Conservation (phyloP, 2,113 vertebrate species). For the Saguinus imperator region DNA sequence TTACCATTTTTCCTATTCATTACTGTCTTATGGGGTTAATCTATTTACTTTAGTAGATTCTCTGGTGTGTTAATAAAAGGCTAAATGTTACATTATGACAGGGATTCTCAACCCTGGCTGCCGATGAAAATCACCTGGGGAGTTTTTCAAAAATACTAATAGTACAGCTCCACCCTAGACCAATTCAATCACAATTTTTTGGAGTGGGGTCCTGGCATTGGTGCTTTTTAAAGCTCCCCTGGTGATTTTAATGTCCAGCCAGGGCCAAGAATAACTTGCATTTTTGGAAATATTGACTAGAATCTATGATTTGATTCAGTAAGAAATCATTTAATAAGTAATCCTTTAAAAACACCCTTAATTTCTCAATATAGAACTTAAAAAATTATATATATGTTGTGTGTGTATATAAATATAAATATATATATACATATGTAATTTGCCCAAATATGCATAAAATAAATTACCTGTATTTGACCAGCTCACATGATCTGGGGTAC, state of each 20-base stretch:
- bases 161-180: not conserved
- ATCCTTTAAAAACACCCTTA: slow-evolving; percentile 22
- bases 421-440: too few relatives aligned
- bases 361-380: slow-evolving; percentile 12
- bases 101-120: not conserved
- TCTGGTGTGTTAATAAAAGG: slow-evolving; percentile 29
- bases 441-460: not conserved
- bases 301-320: slow-evolving; percentile 48
- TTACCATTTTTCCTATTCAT: slow-evolving; percentile 36
- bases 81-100: slow-evolving; percentile 44
- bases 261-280: slow-evolving; percentile 43
- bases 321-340: slow-evolving; percentile 48
- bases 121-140: slow-evolving; percentile 46
- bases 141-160: slow-evolving; percentile 46
- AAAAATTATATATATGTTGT: not conserved
- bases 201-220: slow-evolving; percentile 22
- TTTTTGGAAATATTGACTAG: slow-evolving; percentile 65
- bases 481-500: not conserved
- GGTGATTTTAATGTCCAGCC: slow-evolving; percentile 44
- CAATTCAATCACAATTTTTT: slow-evolving; percentile 50
- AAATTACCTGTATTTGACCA: not conserved
- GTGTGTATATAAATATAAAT: too few relatives aligned
- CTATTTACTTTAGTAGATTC: slow-evolving; percentile 6
- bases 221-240: slow-evolving; percentile 50
- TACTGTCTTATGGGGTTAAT: slow-evolving; percentile 23